Conservation (phyloP, 2,113 vertebrate species). For the Neolamprologus fasciatus region DNA sequence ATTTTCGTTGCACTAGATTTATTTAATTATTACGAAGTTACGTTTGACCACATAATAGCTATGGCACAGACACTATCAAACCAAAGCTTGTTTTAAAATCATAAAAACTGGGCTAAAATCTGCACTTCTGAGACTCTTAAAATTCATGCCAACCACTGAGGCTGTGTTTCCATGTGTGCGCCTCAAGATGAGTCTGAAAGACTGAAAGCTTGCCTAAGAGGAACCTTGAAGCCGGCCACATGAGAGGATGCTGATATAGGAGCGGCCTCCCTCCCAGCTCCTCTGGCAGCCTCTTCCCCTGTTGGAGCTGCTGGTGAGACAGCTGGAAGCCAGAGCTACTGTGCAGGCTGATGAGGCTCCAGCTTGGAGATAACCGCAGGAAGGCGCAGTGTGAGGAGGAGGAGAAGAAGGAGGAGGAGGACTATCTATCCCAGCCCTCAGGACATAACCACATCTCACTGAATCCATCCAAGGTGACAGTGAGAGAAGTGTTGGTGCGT, state of each 20-base stretch:
- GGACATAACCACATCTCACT: background rate
- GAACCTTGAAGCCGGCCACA: constrained; percentile 18
- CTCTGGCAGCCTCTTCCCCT: constrained; percentile 15
- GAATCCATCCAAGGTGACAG: constrained; percentile 53
- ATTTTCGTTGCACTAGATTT: background rate
- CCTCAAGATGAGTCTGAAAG: background rate
- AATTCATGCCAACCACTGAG: background rate
- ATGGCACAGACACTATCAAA: background rate
- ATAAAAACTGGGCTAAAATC: background rate
- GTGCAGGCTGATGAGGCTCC: constrained; percentile 13
- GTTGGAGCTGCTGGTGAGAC: background rate
- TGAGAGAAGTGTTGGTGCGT: constrained; percentile 16
- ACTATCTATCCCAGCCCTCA: background rate
- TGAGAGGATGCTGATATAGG: constrained; percentile 38
- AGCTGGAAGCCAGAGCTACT: constrained; percentile 22
- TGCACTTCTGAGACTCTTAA: background rate
- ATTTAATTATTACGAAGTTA: background rate
- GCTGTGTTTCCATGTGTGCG: background rate
- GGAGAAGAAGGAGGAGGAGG: background rate
- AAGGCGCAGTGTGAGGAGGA: background rate
- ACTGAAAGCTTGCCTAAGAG: constrained; percentile 23
- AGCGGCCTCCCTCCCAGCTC: constrained; percentile 21
- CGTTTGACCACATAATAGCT: accelerated
- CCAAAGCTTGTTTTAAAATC: background rate
- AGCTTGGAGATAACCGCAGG: constrained; percentile 27